These are phyloP conservation scores for Ichneumoninae sp. DNA, from an alignment of 2,888 invertebrate species.

Conservation along the genomic window DNA sequence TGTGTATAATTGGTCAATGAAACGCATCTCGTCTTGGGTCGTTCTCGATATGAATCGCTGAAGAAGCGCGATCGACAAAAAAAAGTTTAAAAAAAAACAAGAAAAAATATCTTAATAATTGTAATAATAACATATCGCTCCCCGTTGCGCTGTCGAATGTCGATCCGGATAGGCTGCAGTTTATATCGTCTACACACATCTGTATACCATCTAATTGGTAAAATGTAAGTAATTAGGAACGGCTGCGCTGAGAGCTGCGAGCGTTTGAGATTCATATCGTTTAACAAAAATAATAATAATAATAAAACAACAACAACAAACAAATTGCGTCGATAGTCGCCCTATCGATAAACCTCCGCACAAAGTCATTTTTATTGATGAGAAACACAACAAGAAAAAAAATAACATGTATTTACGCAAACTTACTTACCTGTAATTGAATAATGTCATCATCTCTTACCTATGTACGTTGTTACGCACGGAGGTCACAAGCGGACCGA, in stretches of 20 bases:
- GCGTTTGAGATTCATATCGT: constrained; percentile 52
- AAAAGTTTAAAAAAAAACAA: constrained; percentile 4
- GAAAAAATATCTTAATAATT: constrained; percentile 55
- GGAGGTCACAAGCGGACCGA: constrained; percentile 6
- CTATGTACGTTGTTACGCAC: constrained; percentile 33
- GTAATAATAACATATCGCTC: constrained; percentile 64
- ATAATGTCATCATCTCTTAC: constrained; percentile 41
- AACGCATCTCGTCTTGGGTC: constrained; percentile 50
- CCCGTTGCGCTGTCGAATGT: constrained; percentile 63
- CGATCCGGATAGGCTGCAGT: constrained; percentile 62
- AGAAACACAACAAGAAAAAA: constrained; percentile 19
- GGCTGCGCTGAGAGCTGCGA: constrained; percentile 33
- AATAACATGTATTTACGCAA: constrained; percentile 47
- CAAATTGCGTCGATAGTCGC: constrained; percentile 56
- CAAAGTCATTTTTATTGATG: constrained; percentile 61
- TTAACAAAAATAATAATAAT: constrained; percentile 4
- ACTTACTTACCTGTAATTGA: constrained; percentile 61
- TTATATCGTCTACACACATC: constrained; percentile 54
- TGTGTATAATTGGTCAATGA: constrained; percentile 55
- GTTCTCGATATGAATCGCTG: constrained; percentile 32
- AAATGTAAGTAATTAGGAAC: constrained; percentile 52
- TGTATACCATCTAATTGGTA: constrained; percentile 57
- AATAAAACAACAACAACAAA: neutral
- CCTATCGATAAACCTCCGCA: constrained; percentile 59
- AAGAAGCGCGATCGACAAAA: neutral